Evolutionary conservation across 2,113 vertebrate genomes (phyloP).

Genomic region (Prochilodus magdalenae): DNA sequence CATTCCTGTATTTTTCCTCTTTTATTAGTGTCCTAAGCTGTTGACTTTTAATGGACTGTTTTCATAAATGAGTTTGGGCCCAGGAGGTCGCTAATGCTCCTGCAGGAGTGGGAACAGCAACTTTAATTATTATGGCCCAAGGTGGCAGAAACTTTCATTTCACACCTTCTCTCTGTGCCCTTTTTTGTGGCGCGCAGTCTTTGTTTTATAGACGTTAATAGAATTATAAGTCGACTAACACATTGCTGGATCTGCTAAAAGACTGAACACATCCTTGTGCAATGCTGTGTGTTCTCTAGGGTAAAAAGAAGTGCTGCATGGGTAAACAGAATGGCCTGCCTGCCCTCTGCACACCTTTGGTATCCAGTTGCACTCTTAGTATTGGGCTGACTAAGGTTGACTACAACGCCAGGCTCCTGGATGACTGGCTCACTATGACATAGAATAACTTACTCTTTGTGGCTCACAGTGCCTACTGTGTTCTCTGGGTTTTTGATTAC

Average conservation of each 20-base stretch:
- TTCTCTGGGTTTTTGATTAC: background rate
- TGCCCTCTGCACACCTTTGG: constrained; percentile 25
- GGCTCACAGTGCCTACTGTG: background rate
- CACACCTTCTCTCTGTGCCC: too few species aligned
- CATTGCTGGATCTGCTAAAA: background rate
- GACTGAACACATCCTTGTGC: background rate
- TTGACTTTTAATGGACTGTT: background rate
- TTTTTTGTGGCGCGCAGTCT: background rate
- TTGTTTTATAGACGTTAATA: background rate
- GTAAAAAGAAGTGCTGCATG: background rate
- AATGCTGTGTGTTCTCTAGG: constrained; percentile 17
- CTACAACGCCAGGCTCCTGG: background rate
- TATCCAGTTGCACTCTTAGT: background rate
- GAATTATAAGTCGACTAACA: background rate
- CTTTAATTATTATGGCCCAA: background rate
- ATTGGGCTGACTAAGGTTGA: background rate
- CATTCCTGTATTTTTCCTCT: background rate
- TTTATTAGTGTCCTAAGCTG: background rate
- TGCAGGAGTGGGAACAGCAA: background rate
- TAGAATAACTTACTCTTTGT: background rate
- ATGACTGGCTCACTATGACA: background rate
- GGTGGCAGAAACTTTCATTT: background rate
- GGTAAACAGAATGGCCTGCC: background rate
- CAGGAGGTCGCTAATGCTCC: background rate
- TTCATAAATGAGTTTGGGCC: background rate